These are phyloP conservation scores for Heliconius ethilla DNA, from an alignment of 2,888 invertebrate genomes.

Conservation along the genomic window DNA sequence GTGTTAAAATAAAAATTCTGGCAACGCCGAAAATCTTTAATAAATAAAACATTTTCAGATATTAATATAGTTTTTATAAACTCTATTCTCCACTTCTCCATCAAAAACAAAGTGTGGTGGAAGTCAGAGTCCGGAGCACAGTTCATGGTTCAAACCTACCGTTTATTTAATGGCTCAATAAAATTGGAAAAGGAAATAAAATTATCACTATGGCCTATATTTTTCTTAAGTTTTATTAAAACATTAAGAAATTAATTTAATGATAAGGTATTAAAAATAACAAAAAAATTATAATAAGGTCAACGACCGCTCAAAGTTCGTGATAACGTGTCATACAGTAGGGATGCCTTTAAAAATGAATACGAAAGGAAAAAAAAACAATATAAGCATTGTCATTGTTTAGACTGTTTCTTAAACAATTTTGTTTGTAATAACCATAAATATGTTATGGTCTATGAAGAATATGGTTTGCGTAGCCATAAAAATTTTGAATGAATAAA, in stretches of 20 bases:
- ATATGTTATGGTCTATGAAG: not conserved
- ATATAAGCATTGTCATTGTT: not conserved
- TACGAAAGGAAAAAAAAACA: not conserved
- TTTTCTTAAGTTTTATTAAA: not conserved
- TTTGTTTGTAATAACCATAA: not conserved
- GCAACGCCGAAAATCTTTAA: too few species aligned
- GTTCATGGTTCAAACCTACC: too few species aligned
- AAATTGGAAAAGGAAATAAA: not conserved
- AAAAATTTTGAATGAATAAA: not conserved
- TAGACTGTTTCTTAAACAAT: not conserved
- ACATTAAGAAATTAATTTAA: not conserved
- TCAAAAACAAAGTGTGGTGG: too few species aligned
- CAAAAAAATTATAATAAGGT: constrained; percentile 10
- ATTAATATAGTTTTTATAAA: too few species aligned
- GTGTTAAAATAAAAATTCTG: too few species aligned
- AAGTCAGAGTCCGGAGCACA: too few species aligned
- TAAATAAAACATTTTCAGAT: too few species aligned
- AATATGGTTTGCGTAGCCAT: not conserved
- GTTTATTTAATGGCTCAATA: not conserved
- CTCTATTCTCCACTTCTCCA: too few species aligned
- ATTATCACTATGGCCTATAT: not conserved
- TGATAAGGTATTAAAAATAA: constrained; percentile 2
- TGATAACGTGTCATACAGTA: constrained; percentile 37
- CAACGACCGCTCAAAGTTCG: constrained; percentile 31
- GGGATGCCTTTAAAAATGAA: constrained; percentile 26